These are phyloP conservation scores for Halocynthia roretzi DNA, from an alignment of 23 tunicate genomes.

Conservation along the genomic window DNA sequence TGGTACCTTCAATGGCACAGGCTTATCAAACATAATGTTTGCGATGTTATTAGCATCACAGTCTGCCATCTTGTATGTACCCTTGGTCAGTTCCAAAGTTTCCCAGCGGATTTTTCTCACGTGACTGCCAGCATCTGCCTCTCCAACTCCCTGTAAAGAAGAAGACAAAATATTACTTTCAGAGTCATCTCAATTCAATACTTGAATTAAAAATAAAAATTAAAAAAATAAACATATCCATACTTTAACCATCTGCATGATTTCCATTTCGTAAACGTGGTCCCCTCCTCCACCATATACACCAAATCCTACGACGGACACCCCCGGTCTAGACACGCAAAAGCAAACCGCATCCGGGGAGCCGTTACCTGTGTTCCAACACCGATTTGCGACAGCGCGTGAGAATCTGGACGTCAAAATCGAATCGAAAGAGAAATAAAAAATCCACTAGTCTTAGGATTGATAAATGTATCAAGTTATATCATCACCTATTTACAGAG, in stretches of 20 bases:
- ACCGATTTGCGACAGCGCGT: not conserved
- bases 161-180: not conserved
- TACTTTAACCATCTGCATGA: slow-evolving; percentile 25
- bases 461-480: too few species aligned
- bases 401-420: slow-evolving; percentile 20
- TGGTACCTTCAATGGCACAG: slow-evolving; percentile 21
- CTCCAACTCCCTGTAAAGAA: slow-evolving; percentile 7
- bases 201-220: too few species aligned
- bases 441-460: not conserved
- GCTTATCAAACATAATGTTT: slow-evolving; percentile 30
- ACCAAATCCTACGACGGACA: slow-evolving; percentile 36
- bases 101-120: slow-evolving; percentile 34
- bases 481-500: too few species aligned
- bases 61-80: slow-evolving; percentile 32
- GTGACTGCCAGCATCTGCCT: not conserved
- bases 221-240: not conserved
- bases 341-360: slow-evolving; percentile 47
- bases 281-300: slow-evolving; percentile 46
- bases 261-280: slow-evolving; percentile 43
- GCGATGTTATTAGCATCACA: slow-evolving; percentile 27
- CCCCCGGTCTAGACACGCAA: slow-evolving; percentile 29
- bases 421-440: not conserved
- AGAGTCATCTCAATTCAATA: too few species aligned
- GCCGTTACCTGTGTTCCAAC: slow-evolving; percentile 52
- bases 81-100: slow-evolving; percentile 41